These are phyloP conservation scores for Patiria miniata DNA, from an alignment of 35 echinoderm and acorn worm genomes.

Conservation along the genomic window DNA sequence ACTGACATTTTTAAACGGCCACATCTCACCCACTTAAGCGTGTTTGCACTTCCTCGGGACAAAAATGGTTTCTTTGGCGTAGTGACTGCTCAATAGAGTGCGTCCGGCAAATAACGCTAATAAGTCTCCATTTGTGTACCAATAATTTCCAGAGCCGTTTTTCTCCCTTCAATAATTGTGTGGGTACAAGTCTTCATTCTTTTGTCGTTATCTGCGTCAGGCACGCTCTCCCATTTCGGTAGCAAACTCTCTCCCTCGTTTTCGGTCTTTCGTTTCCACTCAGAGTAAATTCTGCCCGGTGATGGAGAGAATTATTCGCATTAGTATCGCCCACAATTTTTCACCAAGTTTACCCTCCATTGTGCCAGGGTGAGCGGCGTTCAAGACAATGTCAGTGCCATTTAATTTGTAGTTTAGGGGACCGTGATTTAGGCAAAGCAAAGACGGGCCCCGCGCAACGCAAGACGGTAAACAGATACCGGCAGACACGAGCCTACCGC, in stretches of 20 bases:
- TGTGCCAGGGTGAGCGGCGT: not conserved
- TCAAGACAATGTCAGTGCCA: constrained; percentile 3
- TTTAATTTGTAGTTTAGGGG: constrained; percentile 27
- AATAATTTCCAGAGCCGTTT: not conserved
- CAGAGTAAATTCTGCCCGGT: not conserved
- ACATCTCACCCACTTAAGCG: constrained; percentile 5
- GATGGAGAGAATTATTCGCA: not conserved
- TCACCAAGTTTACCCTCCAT: constrained; percentile 25
- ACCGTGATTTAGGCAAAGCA: constrained; percentile 20
- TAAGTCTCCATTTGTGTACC: constrained; percentile 22
- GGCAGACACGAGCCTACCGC: not conserved
- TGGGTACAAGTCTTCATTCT: constrained; percentile 22
- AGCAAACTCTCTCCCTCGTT: not conserved
- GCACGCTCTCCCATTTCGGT: not conserved
- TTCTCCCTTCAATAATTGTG: not conserved
- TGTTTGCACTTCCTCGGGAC: not conserved
- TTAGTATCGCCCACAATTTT: not conserved
- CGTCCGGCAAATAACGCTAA: constrained; percentile 4
- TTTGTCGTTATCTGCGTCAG: not conserved
- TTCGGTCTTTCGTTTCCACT: too few relatives aligned
- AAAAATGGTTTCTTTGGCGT: constrained; percentile 3
- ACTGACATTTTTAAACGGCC: not conserved
- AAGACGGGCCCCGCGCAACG: not conserved
- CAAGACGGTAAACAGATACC: constrained; percentile 18
- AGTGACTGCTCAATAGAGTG: not conserved